Evolutionary conservation across 2,113 vertebrate genomes (phyloP), one percentile per base, ranked within the genome.

Genomic region (Neomonachus schauinslandi): DNA sequence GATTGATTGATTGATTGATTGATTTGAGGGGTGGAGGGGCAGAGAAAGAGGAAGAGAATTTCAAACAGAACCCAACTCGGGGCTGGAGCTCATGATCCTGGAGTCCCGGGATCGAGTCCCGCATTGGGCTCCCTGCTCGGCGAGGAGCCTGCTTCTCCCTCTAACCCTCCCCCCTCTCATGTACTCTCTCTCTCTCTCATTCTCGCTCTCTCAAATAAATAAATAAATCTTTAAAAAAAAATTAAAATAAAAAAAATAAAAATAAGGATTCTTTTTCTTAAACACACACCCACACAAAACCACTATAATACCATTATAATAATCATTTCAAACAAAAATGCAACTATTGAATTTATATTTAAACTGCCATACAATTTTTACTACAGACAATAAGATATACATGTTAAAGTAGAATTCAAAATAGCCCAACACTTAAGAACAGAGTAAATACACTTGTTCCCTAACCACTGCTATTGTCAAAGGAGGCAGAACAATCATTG

Each of bases 281-380:
- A 74, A 94, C 74, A 67, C 39, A 74, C 28, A 59, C 22, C 51
- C 67, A 94, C 74, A 67, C 9, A 46, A 4, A 76, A 76, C 42
- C 14, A 3, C 63, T 31, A 21, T 53, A n/a, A 59, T 86, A 36
- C 10, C 51, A 33, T 36, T 74, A 42, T 49, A 72, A 80, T 57
- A 86, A 80, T 86, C 3, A 76, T 86, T 93, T 92, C 55, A 85
- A 96, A 83, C 55, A 96, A 69, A 95, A 87, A 57, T 77, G 13
- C 74, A 76, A 42, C 55, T 57, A 15, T 86, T 81, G 65, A 77
- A 93, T 51, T 91, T 39, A 57, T 55, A 55, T 92, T 95, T 94
- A 80, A 97, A 76, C 77, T 39, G 59, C 76, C 57, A 79, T 39
- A 65, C 72, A 77, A 6, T 57, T 97, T 92, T 92, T 82, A 79